A percentile compares a stretch with the other conserved stretches of the same genome.
phyloP scores from a whole-genome alignment of 37 sponge, comb jelly and placozoan genomes.

The Cliona cf. orientalis region DNA sequence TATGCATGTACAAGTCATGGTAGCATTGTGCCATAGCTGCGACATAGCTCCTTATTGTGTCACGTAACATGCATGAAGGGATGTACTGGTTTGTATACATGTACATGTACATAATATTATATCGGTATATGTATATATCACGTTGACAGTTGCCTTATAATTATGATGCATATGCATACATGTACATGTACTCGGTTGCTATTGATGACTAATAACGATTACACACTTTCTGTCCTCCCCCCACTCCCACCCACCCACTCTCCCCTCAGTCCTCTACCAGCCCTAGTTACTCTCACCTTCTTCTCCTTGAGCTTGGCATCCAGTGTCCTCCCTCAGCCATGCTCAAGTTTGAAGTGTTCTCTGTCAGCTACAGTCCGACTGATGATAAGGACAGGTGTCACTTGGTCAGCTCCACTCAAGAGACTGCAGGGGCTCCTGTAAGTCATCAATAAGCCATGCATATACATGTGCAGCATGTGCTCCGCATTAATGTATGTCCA shows the following conservation, averaged over 20 bases:
- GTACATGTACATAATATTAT: neutral
- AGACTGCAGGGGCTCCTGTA: too few species aligned
- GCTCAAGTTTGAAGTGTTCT: constrained; percentile 34
- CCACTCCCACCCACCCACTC: neutral
- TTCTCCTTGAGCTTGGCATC: constrained; percentile 31
- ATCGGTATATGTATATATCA: too few species aligned
- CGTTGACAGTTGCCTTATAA: too few species aligned
- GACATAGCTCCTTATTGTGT: neutral
- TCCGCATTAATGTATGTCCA: too few species aligned
- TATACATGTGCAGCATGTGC: too few species aligned
- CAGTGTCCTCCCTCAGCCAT: neutral
- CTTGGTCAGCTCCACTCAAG: too few species aligned
- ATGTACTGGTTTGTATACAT: neutral
- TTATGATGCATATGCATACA: too few species aligned
- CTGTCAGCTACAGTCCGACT: neutral
- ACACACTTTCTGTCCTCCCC: neutral
- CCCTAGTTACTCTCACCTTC: constrained; percentile 29
- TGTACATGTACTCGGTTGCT: too few species aligned
- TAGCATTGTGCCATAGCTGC: neutral
- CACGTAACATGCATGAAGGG: neutral
- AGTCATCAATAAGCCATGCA: too few species aligned
- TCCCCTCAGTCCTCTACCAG: constrained; percentile 18
- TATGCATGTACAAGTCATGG: neutral
- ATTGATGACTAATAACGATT: neutral
- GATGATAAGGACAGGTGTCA: too few species aligned